These are phyloP conservation scores for Apostichopus parvimensis DNA, from an alignment of 35 echinoderm and acorn worm genomes.

Conservation along the genomic window DNA sequence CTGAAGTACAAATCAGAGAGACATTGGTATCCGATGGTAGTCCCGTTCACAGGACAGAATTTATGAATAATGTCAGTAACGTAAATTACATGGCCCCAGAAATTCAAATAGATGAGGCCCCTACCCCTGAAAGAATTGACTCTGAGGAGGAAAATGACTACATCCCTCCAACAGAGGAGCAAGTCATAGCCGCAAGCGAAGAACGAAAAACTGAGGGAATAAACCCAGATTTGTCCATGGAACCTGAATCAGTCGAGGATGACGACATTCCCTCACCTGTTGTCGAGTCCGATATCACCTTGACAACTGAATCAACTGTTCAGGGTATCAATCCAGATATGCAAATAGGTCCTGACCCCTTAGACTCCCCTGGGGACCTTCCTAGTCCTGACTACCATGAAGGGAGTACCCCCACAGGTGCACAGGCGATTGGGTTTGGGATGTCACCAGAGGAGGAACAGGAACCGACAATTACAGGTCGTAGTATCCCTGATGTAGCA, in stretches of 20 bases:
- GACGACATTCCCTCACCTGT: slow-evolving; percentile 63
- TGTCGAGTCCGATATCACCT: slow-evolving; percentile 60
- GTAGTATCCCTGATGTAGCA: slow-evolving; percentile 53
- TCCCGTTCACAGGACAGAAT: slow-evolving; percentile 7
- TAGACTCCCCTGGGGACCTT: slow-evolving; percentile 62
- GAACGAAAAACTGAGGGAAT: slow-evolving; percentile 63
- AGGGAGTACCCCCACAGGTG: slow-evolving; percentile 70
- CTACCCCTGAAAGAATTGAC: slow-evolving; percentile 63
- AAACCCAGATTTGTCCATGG: slow-evolving; percentile 72
- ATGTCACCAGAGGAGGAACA: slow-evolving; percentile 63
- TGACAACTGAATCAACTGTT: slow-evolving; percentile 70
- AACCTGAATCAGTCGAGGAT: slow-evolving; percentile 77
- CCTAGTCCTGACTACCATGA: slow-evolving; percentile 70
- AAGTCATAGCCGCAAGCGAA: slow-evolving; percentile 51
- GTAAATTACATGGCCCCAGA: slow-evolving; percentile 50
- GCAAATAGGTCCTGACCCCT: slow-evolving; percentile 72
- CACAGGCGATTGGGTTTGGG: slow-evolving; percentile 68
- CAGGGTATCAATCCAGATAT: slow-evolving; percentile 92
- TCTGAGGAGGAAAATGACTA: slow-evolving; percentile 81
- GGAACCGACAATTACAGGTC: slow-evolving; percentile 32
- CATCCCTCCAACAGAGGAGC: slow-evolving; percentile 52
- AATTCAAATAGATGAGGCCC: slow-evolving; percentile 87
- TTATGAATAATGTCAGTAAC: slow-evolving; percentile 36
- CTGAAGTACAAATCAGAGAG: slow-evolving; percentile 47
- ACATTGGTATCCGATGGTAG: slow-evolving; percentile 21